These are phyloP conservation scores for Sterrhoptilus dennistouni DNA, from an alignment of 2,113 vertebrate genomes.

Conservation along the genomic window DNA sequence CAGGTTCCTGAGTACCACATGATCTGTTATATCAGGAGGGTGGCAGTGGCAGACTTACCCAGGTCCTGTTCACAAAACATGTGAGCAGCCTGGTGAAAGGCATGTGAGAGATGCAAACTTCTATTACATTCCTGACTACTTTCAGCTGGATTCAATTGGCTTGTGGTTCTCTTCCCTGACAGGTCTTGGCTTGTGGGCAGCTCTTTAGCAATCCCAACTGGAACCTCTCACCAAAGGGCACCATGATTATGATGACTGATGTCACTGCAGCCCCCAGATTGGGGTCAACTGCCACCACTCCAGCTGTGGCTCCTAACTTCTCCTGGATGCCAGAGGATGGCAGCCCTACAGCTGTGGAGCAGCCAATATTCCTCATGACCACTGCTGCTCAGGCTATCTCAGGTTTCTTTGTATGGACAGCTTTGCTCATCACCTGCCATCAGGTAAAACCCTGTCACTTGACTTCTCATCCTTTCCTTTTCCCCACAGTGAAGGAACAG, in stretches of 20 bases:
- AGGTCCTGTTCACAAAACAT: not conserved
- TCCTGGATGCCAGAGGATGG: constrained; percentile 81
- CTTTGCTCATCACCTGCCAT: constrained; percentile 93
- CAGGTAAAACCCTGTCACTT: constrained; percentile 79
- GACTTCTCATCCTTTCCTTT: not conserved
- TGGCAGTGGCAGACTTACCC: not conserved
- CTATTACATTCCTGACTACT: not conserved
- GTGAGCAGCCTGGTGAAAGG: not conserved
- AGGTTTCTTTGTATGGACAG: constrained; percentile 95
- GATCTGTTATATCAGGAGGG: not conserved
- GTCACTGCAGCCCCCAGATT: constrained; percentile 65
- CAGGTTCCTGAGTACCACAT: not conserved
- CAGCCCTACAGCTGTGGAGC: constrained; percentile 79
- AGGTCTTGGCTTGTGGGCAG: not conserved
- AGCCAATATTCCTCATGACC: constrained; percentile 94
- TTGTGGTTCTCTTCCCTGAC: constrained; percentile 3
- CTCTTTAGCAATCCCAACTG: not conserved
- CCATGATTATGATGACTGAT: constrained; percentile 75
- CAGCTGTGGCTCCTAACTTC: constrained; percentile 77
- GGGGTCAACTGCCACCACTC: constrained; percentile 59
- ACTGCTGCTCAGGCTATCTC: constrained; percentile 90
- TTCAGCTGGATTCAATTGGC: not conserved
- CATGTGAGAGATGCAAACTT: not conserved
- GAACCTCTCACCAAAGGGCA: constrained; percentile 31
- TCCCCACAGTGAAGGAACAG: not conserved